Base-by-base conservation (phyloP, 2,797 vertebrate genomes). In the Dendrocincla tyrannina region DNA sequence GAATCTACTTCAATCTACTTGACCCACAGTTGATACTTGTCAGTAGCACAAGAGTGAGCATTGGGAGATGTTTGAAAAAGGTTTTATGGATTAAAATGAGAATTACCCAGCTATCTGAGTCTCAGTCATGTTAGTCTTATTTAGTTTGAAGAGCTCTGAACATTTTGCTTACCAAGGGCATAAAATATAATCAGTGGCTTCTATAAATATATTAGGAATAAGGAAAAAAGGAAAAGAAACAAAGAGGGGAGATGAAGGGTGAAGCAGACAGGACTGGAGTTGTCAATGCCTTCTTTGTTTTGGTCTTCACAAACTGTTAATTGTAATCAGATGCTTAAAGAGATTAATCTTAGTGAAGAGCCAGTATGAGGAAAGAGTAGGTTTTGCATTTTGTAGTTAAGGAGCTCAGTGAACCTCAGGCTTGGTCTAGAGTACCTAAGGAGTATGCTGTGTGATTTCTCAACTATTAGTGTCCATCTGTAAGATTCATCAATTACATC, bases 41-140 rank as follows among this genome's bases (percentile, higher is more conserved):
- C 74, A 60, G 22, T 13, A 84, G 35, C 23, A 28, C 0, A 8
- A 52, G 23, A 63, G 13, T 0, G 0, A 76, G 23, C 2, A 7
- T 58, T 63, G 16, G 5, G 16, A 50, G 20, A 8, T 32, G 30
- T n/a, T 44, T 78, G 37, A 42, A 66, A 89, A 83, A 27, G 6
- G 6, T 78, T 91, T 63, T 67, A 33, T 76, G 28, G 28, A 30
- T 88, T 86, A 62, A 81, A 86, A 59, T 35, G 42, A 63, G 25
- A 93, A 79, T 24, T 73, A 55, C 15, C 6, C 28, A 37, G 20
- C 79, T 73, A 24, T 13, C 11, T 41, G 22, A 47, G 10, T 28
- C 49, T 95, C 42, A 53, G 42, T 50, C 25, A 3, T 16, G 7
- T 32, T 73, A 25, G 13, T 18, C 46, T 88, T 58, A 28, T 49